phyloP scores from a whole-genome alignment of 2,113 vertebrate genomes.

The Tetraodon nigroviridis region DNA sequence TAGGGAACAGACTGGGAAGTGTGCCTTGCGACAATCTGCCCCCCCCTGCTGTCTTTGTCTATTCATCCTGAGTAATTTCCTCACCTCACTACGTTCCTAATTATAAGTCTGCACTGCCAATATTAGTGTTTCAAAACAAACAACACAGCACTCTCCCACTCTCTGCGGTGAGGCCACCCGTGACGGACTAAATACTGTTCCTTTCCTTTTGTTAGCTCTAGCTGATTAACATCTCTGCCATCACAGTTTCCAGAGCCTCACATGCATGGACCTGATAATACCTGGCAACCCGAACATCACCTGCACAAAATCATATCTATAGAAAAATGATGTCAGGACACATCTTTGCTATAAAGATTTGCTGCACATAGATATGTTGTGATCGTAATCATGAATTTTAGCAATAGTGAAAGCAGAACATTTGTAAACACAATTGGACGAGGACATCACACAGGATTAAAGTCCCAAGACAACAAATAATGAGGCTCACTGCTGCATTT shows the following conservation, averaged over 20 bases:
- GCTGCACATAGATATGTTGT: no score
- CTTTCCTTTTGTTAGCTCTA: conserved; percentile 61
- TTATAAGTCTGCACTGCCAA: conserved; percentile 65
- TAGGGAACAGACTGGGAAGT: conserved; percentile 46
- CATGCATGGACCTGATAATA: no score
- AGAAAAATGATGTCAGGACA: no score
- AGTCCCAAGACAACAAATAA: no score
- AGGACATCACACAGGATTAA: no score
- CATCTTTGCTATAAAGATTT: no score
- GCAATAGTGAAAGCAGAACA: no score
- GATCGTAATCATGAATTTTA: no score
- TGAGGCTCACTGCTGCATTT: no score
- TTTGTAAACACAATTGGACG: no score
- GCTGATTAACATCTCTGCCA: conserved; percentile 68
- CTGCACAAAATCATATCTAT: no score
- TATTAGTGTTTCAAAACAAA: conserved; percentile 71
- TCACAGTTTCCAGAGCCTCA: conserved; percentile 45
- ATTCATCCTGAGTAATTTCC: conserved; percentile 67
- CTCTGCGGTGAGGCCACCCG: conserved; percentile 62
- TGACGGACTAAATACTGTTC: conserved; percentile 61
- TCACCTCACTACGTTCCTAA: conserved; percentile 73
- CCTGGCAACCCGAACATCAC: no score
- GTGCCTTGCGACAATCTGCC: conserved; percentile 53
- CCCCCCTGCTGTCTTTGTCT: conserved; percentile 63
- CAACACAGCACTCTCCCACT: conserved; percentile 48